Evolutionary conservation across 30 jellyfish, hydroid and myxozoan species (phyloP), one percentile per base, ranked within the genome.

Genomic region (Sanderia malayensis): DNA sequence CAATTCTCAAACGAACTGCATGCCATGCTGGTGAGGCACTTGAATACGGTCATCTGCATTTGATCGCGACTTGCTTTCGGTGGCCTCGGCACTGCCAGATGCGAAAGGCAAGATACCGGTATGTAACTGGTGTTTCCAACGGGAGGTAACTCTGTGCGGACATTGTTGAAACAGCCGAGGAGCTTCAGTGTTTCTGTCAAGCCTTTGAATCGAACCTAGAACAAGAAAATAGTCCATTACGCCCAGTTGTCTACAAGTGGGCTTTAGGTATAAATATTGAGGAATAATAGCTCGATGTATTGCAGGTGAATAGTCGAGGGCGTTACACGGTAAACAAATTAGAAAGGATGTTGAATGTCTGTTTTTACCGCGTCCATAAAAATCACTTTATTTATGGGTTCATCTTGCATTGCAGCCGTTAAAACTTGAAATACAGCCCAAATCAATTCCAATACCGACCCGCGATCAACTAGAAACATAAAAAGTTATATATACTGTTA

Each of bases 401-500:
- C 97, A 55, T 89, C 97, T 70, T 89, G 88, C 97, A 89, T 89
- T 11, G 97, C 96, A 1, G 94, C 87, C 10, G 95, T 83, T 31
- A 89, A 61, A 0, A 89, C 97, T 68, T 89, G 94, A 79, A 89
- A 89, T 0, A 78, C 72, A 52, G 80, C 53, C 95, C 95, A 89
- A 1, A 84, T 78, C 57, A 89, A 58, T 59, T 89, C 97, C 73
- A 89, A 65, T 0, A 89, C 60, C 29, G 72, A 34, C 22, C 82
- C 84, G 32, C 90, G 55, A 21, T 67, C 71, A 55, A 71, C 97
- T 88, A 46, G 62, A 72, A 67, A n/a, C n/a, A n/a, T n/a, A n/a
- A n/a, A n/a, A n/a, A n/a, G n/a, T n/a, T n/a, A n/a, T n/a, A n/a
- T n/a, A n/a, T n/a, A n/a, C n/a, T n/a, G n/a, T n/a, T n/a, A n/a